phyloP scores from a whole-genome alignment of 1,140 invertebrate species.

The Papilio polyxenes region DNA sequence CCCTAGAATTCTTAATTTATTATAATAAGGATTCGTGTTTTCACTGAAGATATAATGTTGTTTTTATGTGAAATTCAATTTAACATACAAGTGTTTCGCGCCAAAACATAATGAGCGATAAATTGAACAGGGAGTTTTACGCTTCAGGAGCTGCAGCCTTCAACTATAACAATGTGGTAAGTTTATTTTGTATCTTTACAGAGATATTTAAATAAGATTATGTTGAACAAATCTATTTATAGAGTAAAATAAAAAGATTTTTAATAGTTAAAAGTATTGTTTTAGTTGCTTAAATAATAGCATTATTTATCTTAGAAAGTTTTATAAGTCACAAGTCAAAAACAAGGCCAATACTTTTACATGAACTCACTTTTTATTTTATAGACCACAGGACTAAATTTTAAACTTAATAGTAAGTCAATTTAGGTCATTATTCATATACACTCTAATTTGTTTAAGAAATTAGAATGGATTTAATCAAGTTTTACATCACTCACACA shows the following conservation, averaged over 20 bases:
- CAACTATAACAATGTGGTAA: conserved; percentile 77
- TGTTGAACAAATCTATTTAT: background rate
- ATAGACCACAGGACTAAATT: background rate
- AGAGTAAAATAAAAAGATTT: background rate
- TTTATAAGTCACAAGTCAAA: background rate
- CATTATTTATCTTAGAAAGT: conserved; percentile 5
- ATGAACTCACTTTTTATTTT: background rate
- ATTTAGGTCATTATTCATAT: background rate
- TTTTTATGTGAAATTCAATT: conserved; percentile 37
- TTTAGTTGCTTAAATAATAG: background rate
- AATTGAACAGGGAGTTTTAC: conserved; percentile 72
- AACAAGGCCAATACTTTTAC: background rate
- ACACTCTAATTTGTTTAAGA: background rate
- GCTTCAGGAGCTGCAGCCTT: conserved; percentile 67
- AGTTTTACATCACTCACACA: too few relatives aligned
- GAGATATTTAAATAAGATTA: background rate
- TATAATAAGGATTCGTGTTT: conserved; percentile 1
- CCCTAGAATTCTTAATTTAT: conserved; percentile 39
- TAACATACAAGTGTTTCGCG: conserved; percentile 51
- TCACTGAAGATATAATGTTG: background rate
- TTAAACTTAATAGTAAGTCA: too few relatives aligned
- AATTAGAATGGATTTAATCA: background rate
- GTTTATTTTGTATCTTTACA: conserved; percentile 42
- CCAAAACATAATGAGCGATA: conserved; percentile 65
- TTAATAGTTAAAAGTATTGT: background rate